phyloP scores from a whole-genome alignment of 2,888 invertebrate genomes.

The Trichogramma evanescens region DNA sequence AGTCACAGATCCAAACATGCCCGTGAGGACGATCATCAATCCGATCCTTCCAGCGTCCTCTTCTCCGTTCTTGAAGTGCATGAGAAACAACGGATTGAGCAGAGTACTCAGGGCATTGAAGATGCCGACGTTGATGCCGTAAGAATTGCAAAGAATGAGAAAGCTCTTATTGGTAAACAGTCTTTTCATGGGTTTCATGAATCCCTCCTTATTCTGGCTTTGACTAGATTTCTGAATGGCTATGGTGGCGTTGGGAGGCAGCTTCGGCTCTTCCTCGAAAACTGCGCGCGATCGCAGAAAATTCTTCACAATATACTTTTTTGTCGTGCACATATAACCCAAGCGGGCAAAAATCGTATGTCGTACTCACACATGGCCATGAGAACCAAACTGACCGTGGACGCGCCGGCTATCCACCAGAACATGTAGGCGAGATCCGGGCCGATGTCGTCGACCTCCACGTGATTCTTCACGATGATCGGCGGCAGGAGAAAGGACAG shows the following conservation, averaged over 20 bases:
- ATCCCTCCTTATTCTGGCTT: conserved; percentile 23
- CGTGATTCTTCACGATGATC: conserved; percentile 49
- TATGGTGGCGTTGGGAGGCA: conserved; percentile 51
- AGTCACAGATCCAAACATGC: conserved; percentile 58
- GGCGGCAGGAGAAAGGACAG: conserved; percentile 66
- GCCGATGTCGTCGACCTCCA: conserved; percentile 48
- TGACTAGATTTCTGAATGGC: conserved; percentile 33
- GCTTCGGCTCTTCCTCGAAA: conserved; percentile 53
- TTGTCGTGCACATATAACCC: too few species aligned
- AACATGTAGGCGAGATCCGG: conserved; percentile 38
- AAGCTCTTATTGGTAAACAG: conserved; percentile 54
- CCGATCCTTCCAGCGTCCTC: conserved; percentile 58
- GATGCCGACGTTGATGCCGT: conserved; percentile 67
- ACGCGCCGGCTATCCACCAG: conserved; percentile 41
- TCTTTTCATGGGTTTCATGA: conserved; percentile 44
- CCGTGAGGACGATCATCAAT: conserved; percentile 56
- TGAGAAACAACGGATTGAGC: conserved; percentile 48
- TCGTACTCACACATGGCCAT: conserved; percentile 48
- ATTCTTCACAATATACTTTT: too few species aligned
- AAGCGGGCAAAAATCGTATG: neutral
- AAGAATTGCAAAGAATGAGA: conserved; percentile 55
- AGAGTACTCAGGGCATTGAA: conserved; percentile 66
- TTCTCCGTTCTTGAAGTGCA: conserved; percentile 48
- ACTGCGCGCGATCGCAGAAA: conserved; percentile 43
- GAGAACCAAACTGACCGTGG: conserved; percentile 53